A percentile compares a stretch with the other conserved stretches of the same genome.
Evolutionary conservation across 2,888 invertebrate genomes (phyloP).

Genomic region (Apamea anceps): DNA sequence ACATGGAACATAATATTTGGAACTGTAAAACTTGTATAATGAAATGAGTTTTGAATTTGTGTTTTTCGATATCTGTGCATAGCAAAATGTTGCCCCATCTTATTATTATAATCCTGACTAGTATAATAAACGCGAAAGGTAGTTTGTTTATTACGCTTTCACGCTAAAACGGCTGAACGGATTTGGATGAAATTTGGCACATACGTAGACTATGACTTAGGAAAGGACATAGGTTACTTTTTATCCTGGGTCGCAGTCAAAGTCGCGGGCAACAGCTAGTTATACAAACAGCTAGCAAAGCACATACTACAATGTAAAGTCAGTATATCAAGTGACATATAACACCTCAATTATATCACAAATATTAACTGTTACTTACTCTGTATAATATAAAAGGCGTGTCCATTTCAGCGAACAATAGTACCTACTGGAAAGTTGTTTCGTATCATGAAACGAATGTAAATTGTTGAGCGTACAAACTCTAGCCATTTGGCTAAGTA

Average conservation of each 20-base stretch:
- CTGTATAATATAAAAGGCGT: conserved; percentile 55
- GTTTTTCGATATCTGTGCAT: neutral
- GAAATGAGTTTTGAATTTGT: neutral
- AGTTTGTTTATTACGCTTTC: no score
- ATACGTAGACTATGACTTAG: no score
- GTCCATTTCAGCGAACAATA: conserved; percentile 64
- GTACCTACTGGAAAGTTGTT: conserved; percentile 62
- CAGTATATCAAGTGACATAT: neutral
- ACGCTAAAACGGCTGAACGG: no score
- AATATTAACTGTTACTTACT: conserved; percentile 7
- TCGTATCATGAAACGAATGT: conserved; percentile 73
- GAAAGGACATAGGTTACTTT: no score
- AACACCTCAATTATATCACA: conserved; percentile 1
- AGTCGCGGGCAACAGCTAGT: no score
- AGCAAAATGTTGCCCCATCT: neutral
- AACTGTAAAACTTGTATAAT: neutral
- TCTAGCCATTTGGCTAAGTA: conserved; percentile 75
- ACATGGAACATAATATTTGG: neutral
- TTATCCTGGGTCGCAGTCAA: no score
- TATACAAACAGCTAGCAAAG: neutral
- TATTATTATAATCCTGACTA: no score
- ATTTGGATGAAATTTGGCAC: no score
- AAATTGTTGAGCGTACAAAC: conserved; percentile 74
- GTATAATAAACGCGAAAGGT: no score
- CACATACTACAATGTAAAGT: neutral